Conservation (phyloP, 2,797 vertebrate genomes). For the Sphaeramia orbicularis region DNA sequence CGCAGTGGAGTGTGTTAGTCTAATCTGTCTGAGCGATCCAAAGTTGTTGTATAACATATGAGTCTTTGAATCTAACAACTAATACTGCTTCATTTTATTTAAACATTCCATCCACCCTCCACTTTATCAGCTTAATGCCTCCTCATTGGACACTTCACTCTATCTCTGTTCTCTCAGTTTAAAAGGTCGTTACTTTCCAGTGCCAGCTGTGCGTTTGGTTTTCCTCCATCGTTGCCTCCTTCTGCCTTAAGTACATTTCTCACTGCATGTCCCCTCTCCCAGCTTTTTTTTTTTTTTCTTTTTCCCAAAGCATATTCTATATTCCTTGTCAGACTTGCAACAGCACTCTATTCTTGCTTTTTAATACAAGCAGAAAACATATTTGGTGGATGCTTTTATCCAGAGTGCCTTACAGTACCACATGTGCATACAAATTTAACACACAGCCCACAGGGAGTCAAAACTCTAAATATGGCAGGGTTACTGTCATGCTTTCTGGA, state of each 20-base stretch:
- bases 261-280: slow-evolving; percentile 26
- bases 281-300: neutral
- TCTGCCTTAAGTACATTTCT: slow-evolving; percentile 38
- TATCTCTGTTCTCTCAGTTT: slow-evolving; percentile 41
- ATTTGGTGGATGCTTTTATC: slow-evolving; percentile 69
- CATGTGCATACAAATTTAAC: slow-evolving; percentile 49
- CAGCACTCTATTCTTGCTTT: slow-evolving; percentile 47
- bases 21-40: slow-evolving; percentile 15
- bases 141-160: slow-evolving; percentile 21
- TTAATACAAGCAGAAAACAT: slow-evolving; percentile 46
- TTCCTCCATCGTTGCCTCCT: slow-evolving; percentile 46
- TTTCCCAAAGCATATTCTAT: neutral
- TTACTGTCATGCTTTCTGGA: slow-evolving; percentile 8
- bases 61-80: slow-evolving; percentile 33
- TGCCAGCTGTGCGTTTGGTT: slow-evolving; percentile 46
- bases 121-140: slow-evolving; percentile 37
- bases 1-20: neutral
- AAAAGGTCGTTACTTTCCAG: slow-evolving; percentile 47
- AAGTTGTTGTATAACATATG: slow-evolving; percentile 22
- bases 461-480: slow-evolving; percentile 28
- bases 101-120: slow-evolving; percentile 20
- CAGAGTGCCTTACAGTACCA: slow-evolving; percentile 50
- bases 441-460: slow-evolving; percentile 29
- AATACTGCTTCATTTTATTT: slow-evolving; percentile 40
- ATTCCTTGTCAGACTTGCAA: slow-evolving; percentile 39